Percentiles rank a stretch among this genome's conserved stretches.
Conservation (phyloP, 2,113 vertebrate genomes). For the Muscicapa adusta region DNA sequence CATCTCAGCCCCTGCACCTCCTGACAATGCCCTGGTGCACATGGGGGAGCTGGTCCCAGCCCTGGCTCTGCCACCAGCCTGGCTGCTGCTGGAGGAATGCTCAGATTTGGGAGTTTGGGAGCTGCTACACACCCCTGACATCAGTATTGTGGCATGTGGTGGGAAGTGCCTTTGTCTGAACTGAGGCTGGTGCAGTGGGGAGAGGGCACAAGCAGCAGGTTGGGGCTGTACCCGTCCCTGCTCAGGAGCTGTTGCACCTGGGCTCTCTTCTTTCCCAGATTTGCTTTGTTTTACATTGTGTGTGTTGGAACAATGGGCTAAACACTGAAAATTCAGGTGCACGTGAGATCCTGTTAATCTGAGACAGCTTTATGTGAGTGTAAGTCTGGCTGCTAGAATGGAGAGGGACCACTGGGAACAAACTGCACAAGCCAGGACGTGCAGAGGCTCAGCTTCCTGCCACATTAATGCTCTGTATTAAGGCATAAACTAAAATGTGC, state of each 20-base stretch:
- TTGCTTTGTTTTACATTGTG: not conserved
- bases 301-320: not conserved
- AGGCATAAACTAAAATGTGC: slow-evolving; percentile 48
- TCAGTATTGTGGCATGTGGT: not conserved
- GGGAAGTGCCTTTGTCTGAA: not conserved
- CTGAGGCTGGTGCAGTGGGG: not conserved
- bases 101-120: not conserved
- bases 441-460: slow-evolving; percentile 42
- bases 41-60: not conserved
- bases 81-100: not conserved
- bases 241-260: not conserved
- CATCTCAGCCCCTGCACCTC: not conserved
- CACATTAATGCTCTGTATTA: slow-evolving; percentile 47
- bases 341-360: not conserved
- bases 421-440: not conserved
- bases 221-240: not conserved
- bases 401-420: not conserved
- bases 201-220: not conserved
- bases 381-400: not conserved
- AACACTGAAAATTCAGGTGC: not conserved
- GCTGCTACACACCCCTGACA: not conserved
- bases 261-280: not conserved
- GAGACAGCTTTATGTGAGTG: not conserved
- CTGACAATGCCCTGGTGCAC: rapidly evolving
- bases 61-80: not conserved